These are phyloP conservation scores for Pelusios castaneus DNA, from an alignment of 2,113 vertebrate genomes.

Conservation along the genomic window DNA sequence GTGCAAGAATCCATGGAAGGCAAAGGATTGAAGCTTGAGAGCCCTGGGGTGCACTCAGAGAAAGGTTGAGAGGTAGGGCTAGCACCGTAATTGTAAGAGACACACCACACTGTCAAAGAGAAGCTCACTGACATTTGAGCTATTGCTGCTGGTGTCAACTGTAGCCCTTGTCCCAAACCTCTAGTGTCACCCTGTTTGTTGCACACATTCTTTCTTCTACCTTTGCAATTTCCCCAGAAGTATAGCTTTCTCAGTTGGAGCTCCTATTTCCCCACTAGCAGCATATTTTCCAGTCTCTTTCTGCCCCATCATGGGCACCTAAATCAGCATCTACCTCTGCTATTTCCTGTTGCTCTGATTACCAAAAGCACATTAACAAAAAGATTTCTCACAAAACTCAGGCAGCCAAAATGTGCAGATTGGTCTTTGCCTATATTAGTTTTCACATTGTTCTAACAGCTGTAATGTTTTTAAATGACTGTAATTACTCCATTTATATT, in stretches of 20 bases:
- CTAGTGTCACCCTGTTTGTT: background rate
- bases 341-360: background rate
- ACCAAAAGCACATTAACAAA: background rate
- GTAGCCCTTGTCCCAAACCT: background rate
- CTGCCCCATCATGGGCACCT: background rate
- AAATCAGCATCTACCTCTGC: background rate
- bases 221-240: background rate
- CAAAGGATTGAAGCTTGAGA: background rate
- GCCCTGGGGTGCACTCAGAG: background rate
- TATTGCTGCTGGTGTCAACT: background rate
- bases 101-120: background rate
- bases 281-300: background rate
- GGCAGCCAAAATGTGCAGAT: background rate
- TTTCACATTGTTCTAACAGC: background rate
- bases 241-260: background rate
- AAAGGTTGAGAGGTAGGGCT: background rate
- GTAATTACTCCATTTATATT: background rate
- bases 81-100: background rate
- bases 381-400: background rate
- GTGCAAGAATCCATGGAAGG: background rate
- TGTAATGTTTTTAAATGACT: background rate
- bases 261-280: background rate
- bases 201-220: background rate
- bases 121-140: background rate
- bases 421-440: background rate